Evolutionary conservation across 53 echinoderm and acorn worm species (phyloP), one percentile per base, ranked within the genome.

Genomic region (Echinometra lucunter): DNA sequence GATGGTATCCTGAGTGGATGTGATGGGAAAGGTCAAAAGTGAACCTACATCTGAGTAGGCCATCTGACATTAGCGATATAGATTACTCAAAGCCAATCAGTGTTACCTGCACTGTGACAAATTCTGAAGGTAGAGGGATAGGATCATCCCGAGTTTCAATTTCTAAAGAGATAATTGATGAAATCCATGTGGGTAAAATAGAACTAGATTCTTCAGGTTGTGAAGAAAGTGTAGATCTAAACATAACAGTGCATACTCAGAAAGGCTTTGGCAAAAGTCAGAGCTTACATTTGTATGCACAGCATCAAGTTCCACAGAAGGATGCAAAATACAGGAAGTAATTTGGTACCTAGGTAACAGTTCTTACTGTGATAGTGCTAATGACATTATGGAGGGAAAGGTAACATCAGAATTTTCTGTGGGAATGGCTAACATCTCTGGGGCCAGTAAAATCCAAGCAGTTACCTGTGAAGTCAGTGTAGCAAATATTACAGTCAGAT

Each of bases 1-100:
- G 91, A 67, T n/a, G 91, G 91, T 21, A 23, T 91, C 69, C 40
- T 91, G n/a, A 12, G 15, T 67, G 91, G 91, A 12, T 91, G 91
- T 67, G 66, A 91, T 44, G 69, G 69, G 44, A 40, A 91, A 7
- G 38, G 40, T 45, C 66, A 70, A 45, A 9, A 45, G 69, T 42
- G 25, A 67, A 45, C 21, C 42, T 91, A 15, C 44, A 58, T 45
- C 37, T 66, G 27, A 67, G 19, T 8, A 28, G 28, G 17, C 9
- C 49, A 60, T 67, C 45, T 47, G 66, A 44, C 17, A 66, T 21
- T 27, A 90, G 16, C 9, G 30, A 45, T 44, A 44, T 58, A 58
- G 90, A 60, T 28, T 47, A 30, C 30, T 32, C 30, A 55, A 32
- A 88, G 32, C 85, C 47, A 30, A 38, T 89, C 45, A 89, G 57